phyloP scores from a whole-genome alignment of 2,797 vertebrate genomes.

The Pantherophis alleghaniensis region DNA sequence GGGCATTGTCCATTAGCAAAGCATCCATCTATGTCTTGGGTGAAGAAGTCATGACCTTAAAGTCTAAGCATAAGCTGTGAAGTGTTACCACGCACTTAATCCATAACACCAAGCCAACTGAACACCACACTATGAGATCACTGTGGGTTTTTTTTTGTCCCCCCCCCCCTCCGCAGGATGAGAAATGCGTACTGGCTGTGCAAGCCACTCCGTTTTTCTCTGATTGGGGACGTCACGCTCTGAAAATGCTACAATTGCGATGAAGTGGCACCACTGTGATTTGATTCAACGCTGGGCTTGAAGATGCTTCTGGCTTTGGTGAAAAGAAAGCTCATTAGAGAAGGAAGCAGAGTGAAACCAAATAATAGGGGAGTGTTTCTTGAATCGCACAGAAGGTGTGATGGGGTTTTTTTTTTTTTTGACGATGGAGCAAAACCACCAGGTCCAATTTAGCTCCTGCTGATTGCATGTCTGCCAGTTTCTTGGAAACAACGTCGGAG shows the following conservation, averaged over 20 bases:
- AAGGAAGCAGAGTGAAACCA: not conserved
- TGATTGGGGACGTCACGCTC: not conserved
- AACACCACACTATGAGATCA: not conserved
- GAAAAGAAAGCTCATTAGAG: not conserved
- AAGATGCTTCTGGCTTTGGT: not conserved
- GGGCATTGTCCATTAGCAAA: conserved; percentile 40
- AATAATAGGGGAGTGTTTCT: not conserved
- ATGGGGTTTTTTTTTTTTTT: not conserved
- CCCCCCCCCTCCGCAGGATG: conserved; percentile 36
- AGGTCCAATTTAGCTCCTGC: not conserved
- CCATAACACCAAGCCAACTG: conserved; percentile 12
- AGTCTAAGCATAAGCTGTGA: conserved; percentile 46
- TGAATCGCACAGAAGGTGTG: not conserved
- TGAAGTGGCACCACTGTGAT: not conserved
- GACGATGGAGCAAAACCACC: not conserved
- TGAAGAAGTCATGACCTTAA: conserved; percentile 37
- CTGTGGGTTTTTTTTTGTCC: not conserved
- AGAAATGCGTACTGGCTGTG: conserved; percentile 10
- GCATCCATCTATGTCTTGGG: conserved; percentile 7
- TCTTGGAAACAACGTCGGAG: not conserved
- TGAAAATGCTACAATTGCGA: not conserved
- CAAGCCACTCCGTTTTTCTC: not conserved
- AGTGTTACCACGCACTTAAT: conserved; percentile 20
- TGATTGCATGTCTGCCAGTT: not conserved
- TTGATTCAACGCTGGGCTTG: not conserved